Evolutionary conservation across 1,140 invertebrate species (phyloP).

Genomic region (Popillia japonica): DNA sequence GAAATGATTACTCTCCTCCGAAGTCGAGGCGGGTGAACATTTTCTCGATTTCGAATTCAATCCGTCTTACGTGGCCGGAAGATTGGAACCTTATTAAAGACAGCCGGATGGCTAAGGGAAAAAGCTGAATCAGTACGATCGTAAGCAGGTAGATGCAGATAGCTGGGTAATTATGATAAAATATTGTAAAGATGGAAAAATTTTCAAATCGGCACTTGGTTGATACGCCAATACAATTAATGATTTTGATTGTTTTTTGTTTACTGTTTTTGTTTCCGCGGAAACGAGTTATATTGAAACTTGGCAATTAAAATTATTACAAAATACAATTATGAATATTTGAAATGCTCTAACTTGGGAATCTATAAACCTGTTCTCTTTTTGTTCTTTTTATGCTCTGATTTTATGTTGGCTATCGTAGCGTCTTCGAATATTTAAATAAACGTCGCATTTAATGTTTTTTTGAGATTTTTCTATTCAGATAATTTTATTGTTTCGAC

Average conservation of each 20-base stretch:
- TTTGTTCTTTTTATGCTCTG: too few species aligned
- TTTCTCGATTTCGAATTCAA: slow-evolving; percentile 7
- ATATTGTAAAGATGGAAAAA: not conserved
- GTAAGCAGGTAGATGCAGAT: not conserved
- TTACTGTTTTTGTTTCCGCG: not conserved
- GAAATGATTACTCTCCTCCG: not conserved
- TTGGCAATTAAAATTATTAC: too few species aligned
- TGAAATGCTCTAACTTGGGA: too few species aligned
- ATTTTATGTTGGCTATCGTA: too few species aligned
- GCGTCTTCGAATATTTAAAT: too few species aligned
- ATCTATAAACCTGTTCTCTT: too few species aligned
- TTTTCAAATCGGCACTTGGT: not conserved
- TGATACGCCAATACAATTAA: not conserved
- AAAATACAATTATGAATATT: too few species aligned
- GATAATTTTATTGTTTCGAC: too few species aligned
- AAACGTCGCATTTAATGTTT: too few species aligned
- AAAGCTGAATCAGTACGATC: not conserved
- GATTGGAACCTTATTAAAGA: slow-evolving; percentile 14
- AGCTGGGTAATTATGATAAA: not conserved
- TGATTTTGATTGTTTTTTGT: not conserved
- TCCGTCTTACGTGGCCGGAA: not conserved
- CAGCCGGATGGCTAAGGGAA: not conserved
- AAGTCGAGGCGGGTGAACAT: not conserved
- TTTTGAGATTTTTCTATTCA: too few species aligned
- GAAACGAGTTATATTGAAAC: not conserved